These are phyloP conservation scores for Linurgus olivaceus DNA, from an alignment of 2,797 vertebrate species.

Conservation along the genomic window DNA sequence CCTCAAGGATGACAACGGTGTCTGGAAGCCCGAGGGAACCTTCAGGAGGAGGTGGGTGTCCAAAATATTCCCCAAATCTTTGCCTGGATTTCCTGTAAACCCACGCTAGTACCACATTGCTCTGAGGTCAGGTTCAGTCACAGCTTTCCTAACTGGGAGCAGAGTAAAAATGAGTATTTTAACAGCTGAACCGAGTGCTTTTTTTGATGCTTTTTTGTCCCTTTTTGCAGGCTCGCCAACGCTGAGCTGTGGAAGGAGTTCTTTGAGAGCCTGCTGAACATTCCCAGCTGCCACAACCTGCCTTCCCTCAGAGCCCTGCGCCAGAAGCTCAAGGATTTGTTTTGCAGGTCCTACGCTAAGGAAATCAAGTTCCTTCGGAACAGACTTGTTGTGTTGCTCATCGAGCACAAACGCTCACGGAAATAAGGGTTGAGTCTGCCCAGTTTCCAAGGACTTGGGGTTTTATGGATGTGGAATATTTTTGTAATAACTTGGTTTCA, in stretches of 20 bases:
- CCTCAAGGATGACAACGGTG: conserved; percentile 79
- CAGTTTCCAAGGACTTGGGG: background rate
- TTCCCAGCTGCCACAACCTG: conserved; percentile 77
- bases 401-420: conserved; percentile 79
- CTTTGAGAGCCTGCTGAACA: conserved; percentile 87
- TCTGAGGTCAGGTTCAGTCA: background rate
- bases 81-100: background rate
- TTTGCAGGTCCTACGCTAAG: conserved; percentile 77
- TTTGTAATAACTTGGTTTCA: background rate
- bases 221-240: conserved; percentile 81
- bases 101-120: rapidly evolving
- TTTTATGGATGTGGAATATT: background rate
- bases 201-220: background rate
- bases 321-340: conserved; percentile 67
- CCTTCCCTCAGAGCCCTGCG: conserved; percentile 78
- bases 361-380: conserved; percentile 83
- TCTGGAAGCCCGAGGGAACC: conserved; percentile 84
- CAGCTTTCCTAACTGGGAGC: background rate
- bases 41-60: conserved; percentile 86
- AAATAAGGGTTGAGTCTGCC: conserved; percentile 50
- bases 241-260: conserved; percentile 87
- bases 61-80: background rate
- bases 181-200: background rate
- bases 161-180: background rate
- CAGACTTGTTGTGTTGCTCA: conserved; percentile 84